Base-by-base conservation (phyloP, 2,113 vertebrate genomes). In the Drymodes brunneopygia region DNA sequence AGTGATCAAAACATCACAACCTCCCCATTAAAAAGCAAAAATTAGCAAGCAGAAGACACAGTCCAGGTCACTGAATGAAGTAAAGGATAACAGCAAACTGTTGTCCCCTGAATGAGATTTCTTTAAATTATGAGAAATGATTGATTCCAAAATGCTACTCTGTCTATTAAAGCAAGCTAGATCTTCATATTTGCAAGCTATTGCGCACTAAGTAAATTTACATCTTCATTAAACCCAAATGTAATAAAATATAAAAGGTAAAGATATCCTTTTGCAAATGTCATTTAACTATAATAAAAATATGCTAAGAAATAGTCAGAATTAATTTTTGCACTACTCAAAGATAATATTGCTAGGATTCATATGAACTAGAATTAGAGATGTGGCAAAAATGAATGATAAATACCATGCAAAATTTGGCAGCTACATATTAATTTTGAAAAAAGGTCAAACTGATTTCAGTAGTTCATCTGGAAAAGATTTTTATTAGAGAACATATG, bases 401-500 rank as follows among this genome's bases (percentile, higher is more conserved):
- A 66, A 81, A 62, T 74, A 45, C 4, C 57, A 84, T 20, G 56
- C 28, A 88, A 81, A 84, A 86, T 78, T 73, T 93, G 88, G 65
- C 69, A 91, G 65, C 54, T 60, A 62, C 29, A 40, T 23, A 51
- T 8, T 78, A 66, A 95, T 94, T 94, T 58, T 44, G 75, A 83
- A 81, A 81, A 82, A 92, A 69, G 50, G 19, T 50, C 44, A 56
- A 90, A 81, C 35, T 77, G 50, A 74, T 18, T 92, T 82, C 38
- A 61, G 20, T 69, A 82, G 33, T 77, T 92, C 50, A 50, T 74
- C 75, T 90, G 72, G 38, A 88, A 90, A 86, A 83, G 36, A 88
- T 86, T 92, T 84, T 40, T 62, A n/a, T 73, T 75, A 40, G 56
- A 84, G 65, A 95, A 92, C 64, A 93, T 81, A 89, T 64, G 72